Conservation (phyloP, 2,797 vertebrate species). For the Harpagifer antarcticus region DNA sequence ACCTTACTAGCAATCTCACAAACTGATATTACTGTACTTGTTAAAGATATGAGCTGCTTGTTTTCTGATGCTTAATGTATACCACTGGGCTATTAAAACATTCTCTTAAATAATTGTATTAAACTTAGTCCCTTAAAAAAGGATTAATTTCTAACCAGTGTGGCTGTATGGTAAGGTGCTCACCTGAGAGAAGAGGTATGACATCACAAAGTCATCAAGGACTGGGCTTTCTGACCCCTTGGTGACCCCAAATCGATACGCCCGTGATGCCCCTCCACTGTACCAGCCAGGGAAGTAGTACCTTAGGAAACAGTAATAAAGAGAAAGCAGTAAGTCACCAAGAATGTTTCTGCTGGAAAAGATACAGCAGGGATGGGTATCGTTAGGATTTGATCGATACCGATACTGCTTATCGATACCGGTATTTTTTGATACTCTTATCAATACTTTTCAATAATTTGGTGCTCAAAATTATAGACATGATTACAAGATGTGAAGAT, state of each 20-base stretch:
- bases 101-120: neutral
- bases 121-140: neutral
- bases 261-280: slow-evolving; percentile 86
- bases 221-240: slow-evolving; percentile 91
- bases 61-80: slow-evolving; percentile 20
- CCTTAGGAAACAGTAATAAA: slow-evolving; percentile 67
- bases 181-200: slow-evolving; percentile 95
- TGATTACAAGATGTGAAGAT: no score
- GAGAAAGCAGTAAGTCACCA: neutral
- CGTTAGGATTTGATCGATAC: no score
- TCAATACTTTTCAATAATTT: no score
- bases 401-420: no score
- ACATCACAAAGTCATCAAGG: slow-evolving; percentile 93
- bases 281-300: slow-evolving; percentile 97
- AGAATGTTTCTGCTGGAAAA: no score
- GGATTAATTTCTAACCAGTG: neutral
- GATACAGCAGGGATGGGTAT: no score
- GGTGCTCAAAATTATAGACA: no score
- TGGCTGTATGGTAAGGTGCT: slow-evolving; percentile 6
- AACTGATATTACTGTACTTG: slow-evolving; percentile 1
- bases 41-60: slow-evolving; percentile 12
- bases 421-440: no score
- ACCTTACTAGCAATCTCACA: slow-evolving; percentile 3
- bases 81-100: neutral
- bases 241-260: slow-evolving; percentile 89